Evolutionary conservation across 2,113 vertebrate genomes (phyloP).

Genomic region (Syngnathus floridae): DNA sequence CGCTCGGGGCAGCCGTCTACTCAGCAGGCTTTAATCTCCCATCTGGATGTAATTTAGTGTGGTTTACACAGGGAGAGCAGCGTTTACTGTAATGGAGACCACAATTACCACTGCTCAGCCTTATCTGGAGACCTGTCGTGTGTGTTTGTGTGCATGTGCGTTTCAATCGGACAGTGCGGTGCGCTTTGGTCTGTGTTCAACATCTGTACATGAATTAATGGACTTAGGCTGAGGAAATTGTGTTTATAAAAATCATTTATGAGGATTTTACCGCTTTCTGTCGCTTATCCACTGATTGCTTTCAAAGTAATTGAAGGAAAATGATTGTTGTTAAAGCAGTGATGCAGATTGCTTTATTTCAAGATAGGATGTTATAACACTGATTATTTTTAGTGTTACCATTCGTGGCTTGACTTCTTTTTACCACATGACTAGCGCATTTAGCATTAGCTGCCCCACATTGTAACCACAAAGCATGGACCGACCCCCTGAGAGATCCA

Average conservation of each 20-base stretch:
- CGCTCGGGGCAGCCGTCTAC: constrained; percentile 66
- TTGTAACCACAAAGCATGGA: constrained; percentile 33
- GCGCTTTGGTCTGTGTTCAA: constrained; percentile 32
- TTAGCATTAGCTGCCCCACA: constrained; percentile 15
- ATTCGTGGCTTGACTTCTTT: not conserved
- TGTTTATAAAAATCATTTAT: constrained; percentile 57
- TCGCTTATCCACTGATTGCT: constrained; percentile 12
- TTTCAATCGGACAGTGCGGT: constrained; percentile 21
- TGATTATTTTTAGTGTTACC: not conserved
- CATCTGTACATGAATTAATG: constrained; percentile 56
- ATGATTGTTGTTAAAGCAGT: not conserved
- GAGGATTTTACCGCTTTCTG: constrained; percentile 27
- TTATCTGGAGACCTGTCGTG: constrained; percentile 63
- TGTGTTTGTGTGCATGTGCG: constrained; percentile 45
- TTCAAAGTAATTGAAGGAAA: not conserved
- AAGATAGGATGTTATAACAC: not conserved
- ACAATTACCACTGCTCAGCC: constrained; percentile 70
- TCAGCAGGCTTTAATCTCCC: constrained; percentile 74
- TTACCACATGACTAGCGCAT: no score
- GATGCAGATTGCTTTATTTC: not conserved
- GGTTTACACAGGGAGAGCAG: constrained; percentile 71
- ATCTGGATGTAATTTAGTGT: constrained; percentile 77
- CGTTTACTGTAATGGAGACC: constrained; percentile 77
- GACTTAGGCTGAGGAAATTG: constrained; percentile 50
- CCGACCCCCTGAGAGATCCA: constrained; percentile 49